Evolutionary conservation across 2,888 invertebrate genomes (phyloP).

Genomic region (Pediacus dermestoides): DNA sequence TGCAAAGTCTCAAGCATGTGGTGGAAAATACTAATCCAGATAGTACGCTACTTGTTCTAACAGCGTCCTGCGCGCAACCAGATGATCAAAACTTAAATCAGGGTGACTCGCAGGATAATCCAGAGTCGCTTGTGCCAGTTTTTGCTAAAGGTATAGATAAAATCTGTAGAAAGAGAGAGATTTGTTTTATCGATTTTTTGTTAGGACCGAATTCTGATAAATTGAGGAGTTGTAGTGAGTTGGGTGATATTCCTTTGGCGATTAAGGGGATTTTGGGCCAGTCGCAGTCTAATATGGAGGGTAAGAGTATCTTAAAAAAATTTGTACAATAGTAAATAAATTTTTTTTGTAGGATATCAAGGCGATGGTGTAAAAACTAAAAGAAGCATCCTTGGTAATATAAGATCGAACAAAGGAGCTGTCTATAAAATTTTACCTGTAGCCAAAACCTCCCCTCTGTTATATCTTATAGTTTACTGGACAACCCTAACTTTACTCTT

Average conservation of each 20-base stretch:
- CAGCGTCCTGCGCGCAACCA: slow-evolving; percentile 31
- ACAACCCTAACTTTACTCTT: too few relatives aligned
- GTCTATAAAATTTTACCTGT: too few relatives aligned
- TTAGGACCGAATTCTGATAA: slow-evolving; percentile 26
- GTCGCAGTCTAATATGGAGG: slow-evolving; percentile 14
- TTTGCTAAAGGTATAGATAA: slow-evolving; percentile 34
- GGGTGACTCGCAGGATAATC: slow-evolving; percentile 5
- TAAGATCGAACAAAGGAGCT: too few relatives aligned
- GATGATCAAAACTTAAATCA: slow-evolving; percentile 11
- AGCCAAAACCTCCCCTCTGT: too few relatives aligned
- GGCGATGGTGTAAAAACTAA: too few relatives aligned
- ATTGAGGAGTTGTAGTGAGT: slow-evolving; percentile 22
- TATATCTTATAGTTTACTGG: too few relatives aligned
- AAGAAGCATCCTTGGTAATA: too few relatives aligned
- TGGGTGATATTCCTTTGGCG: slow-evolving; percentile 36
- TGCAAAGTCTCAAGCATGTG: slow-evolving; percentile 40
- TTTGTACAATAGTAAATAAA: too few relatives aligned
- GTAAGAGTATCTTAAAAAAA: background rate
- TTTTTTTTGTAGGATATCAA: too few relatives aligned
- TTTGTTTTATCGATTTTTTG: too few relatives aligned
- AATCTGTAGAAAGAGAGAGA: too few relatives aligned
- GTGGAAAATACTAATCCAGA: slow-evolving; percentile 34
- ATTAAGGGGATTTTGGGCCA: slow-evolving; percentile 30
- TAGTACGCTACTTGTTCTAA: slow-evolving; percentile 36
- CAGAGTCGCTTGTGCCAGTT: slow-evolving; percentile 22